A percentile compares a stretch with the other conserved stretches of the same genome.
Conservation (phyloP, 2,797 vertebrate species). For the Zonotrichia albicollis region DNA sequence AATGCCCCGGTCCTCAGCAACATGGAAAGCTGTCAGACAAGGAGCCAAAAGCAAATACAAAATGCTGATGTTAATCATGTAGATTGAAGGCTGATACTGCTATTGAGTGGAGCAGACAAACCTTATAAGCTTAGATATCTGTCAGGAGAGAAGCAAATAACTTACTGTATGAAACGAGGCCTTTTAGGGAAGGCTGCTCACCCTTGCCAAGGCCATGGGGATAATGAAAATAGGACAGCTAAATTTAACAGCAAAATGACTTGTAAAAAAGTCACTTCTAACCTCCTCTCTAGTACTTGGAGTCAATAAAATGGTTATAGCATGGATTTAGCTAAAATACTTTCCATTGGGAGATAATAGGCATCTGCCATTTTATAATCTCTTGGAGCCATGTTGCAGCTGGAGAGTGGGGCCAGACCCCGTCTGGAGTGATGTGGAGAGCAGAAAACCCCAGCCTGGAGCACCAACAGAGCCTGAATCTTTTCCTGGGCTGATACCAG, state of each 20-base stretch:
- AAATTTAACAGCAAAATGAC: constrained; percentile 71
- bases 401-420: accelerated
- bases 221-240: constrained; percentile 72
- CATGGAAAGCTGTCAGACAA: not conserved
- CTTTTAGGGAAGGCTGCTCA: constrained; percentile 68
- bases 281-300: constrained; percentile 33
- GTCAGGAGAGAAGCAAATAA: constrained; percentile 55
- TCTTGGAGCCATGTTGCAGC: not conserved
- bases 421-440: accelerated
- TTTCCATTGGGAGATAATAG: constrained; percentile 29
- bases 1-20: not conserved
- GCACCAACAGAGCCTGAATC: not conserved
- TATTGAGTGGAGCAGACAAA: constrained; percentile 58
- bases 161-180: constrained; percentile 66
- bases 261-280: constrained; percentile 64
- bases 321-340: constrained; percentile 55
- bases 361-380: not conserved
- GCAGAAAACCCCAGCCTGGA: not conserved
- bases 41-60: not conserved
- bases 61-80: not conserved
- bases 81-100: constrained; percentile 58
- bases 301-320: constrained; percentile 60
- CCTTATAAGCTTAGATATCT: constrained; percentile 78
- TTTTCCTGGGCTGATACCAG: not conserved
- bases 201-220: constrained; percentile 65